Evolutionary conservation across 2,888 invertebrate genomes (phyloP), one percentile per base, ranked within the genome.

Genomic region (Cephus runcator): DNA sequence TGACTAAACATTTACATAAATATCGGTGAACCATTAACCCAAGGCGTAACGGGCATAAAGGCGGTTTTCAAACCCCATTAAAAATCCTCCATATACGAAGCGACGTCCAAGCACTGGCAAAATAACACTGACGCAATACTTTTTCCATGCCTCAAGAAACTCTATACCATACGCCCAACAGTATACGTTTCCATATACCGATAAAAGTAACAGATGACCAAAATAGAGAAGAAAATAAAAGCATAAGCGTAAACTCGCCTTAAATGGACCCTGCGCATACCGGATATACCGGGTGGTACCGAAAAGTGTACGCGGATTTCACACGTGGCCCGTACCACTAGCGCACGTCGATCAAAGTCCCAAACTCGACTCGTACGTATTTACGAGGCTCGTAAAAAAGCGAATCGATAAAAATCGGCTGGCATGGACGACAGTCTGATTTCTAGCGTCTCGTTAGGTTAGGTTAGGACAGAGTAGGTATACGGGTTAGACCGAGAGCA

Each of bases 21-120:
- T 86, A 86, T 86, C 85, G 86, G 85, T 82, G 85, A 86, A 86
- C 84, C 86, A 86, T 86, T 86, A 86, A 82, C 81, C 71, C 83
- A 83, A 81, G 80, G 78, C 79, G 79, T 80, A 79, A 81, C 81
- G 80, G 79, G 80, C 75, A 78, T 82, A 81, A 82, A 82, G 56
- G 56, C 23, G 23, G 56, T 23, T 56, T 56, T 15, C 56, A 56
- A 56, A 56, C 23, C 23, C 23, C 56, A 56, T 56, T 56, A 9
- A 56, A 56, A 56, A 23, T 56, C 56, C 23, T 9, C 9, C 15
- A 56, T 56, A 23, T 23, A 23, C 56, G 23, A 56, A 56, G 9
- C 23, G 56, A 23, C 56, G 56, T 9, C 23, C 56, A 23, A 23
- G 9, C 56, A 9, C 2, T 56, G 23, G 23, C 56, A 56, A 56